Evolutionary conservation across 2,797 vertebrate species (phyloP), one percentile per base, ranked within the genome.

Genomic region (Yasuhikotakia modesta): DNA sequence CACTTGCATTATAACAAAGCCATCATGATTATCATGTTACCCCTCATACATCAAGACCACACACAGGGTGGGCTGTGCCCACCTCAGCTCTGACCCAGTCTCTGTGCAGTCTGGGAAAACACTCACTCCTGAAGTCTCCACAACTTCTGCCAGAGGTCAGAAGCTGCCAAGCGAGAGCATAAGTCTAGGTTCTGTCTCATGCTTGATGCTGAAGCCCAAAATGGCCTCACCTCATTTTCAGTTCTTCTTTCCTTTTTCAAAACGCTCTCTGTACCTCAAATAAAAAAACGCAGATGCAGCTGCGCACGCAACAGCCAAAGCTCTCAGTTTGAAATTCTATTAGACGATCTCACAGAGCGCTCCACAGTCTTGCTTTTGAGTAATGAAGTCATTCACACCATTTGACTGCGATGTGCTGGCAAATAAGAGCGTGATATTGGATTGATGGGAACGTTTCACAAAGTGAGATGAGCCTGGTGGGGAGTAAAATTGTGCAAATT

Each of bases 241-340:
- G 70, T 80, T 84, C 83, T 78, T 53, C 74, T 74, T 84, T 78
- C n/a, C 12, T 17, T 63, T 66, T 80, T 19, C n/a, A n/a, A 66
- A 50, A 58, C 17, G 48, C 50, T 78, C 75, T 52, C 32, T 64
- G 39, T 79, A 65, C 63, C 72, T 78, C 78, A 78, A 73, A 53
- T 27, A 64, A 21, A 71, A 77, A 72, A 50, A 19, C 39, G 12
- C 32, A 19, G 11, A 21, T 16, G 30, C 21, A 75, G 76, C 58
- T 52, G 53, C 32, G 45, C 43, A n/a, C n/a, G 43, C 12, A 30
- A 61, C 22, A 73, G 21, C 48, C 63, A 72, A 57, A 72, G 73
- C 58, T n/a, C 13, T 39, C 66, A 73, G n/a, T 30, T 58, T 67
- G 68, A 68, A 53, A 55, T 55, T 83, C 27, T 57, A 48, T 70